These are phyloP conservation scores for Drosophila sproati DNA, from an alignment of 1,140 invertebrate genomes.

Conservation along the genomic window DNA sequence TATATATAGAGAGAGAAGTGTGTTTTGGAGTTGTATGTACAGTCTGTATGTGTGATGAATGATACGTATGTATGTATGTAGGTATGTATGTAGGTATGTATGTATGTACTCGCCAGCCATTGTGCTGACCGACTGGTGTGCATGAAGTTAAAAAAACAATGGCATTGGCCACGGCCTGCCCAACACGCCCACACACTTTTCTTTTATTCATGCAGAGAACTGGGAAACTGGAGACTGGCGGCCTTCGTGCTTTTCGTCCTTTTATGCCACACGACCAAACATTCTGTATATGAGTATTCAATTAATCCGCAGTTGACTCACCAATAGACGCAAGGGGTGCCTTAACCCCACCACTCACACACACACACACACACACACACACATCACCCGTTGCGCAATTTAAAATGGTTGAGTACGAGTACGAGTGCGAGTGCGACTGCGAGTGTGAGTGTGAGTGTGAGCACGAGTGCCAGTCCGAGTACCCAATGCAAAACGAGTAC, in stretches of 20 bases:
- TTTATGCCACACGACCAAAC: slow-evolving; percentile 58
- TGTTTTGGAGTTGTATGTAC: neutral
- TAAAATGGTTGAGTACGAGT: slow-evolving; percentile 29
- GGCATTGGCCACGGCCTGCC: slow-evolving; percentile 55
- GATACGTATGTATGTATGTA: neutral
- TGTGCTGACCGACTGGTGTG: slow-evolving; percentile 61
- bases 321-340: slow-evolving; percentile 57
- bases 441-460: slow-evolving; percentile 10
- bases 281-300: slow-evolving; percentile 80
- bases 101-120: slow-evolving; percentile 36
- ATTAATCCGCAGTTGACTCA: slow-evolving; percentile 80
- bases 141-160: slow-evolving; percentile 74
- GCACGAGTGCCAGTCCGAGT: slow-evolving; percentile 11
- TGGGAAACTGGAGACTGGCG: neutral
- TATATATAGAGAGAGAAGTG: neutral
- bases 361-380: neutral
- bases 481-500: slow-evolving; percentile 36
- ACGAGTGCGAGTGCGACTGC: slow-evolving; percentile 3
- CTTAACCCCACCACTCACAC: neutral
- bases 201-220: slow-evolving; percentile 42
- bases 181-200: slow-evolving; percentile 38
- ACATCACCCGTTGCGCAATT: slow-evolving; percentile 5
- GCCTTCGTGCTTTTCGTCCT: slow-evolving; percentile 22
- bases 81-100: neutral
- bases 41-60: neutral